Base-by-base conservation (phyloP, 2,113 vertebrate species). In the Tiliqua scincoides region DNA sequence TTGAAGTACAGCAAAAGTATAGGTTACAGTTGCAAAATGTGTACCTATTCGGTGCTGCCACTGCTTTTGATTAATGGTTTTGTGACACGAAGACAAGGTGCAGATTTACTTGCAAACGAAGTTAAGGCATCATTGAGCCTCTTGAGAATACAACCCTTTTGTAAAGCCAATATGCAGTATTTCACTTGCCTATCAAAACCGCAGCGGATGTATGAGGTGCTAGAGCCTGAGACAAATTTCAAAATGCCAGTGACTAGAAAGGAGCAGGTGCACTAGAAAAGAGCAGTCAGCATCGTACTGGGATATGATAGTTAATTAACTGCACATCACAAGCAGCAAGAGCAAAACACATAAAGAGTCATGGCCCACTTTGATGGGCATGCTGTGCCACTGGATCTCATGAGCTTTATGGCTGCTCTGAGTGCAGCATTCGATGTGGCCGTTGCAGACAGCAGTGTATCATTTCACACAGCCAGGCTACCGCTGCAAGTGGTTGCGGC, bases 1-100 rank as follows among this genome's bases (percentile, higher is more conserved):
- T 70, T 81, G 74, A 79, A 75, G 48, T 59, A 89, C 7, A 48
- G 75, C 0, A 82, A 27, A 74, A 11, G 6, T 72, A 78, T 65
- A 83, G 25, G 25, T 84, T 73, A 87, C 73, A 72, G n/a, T 76
- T 84, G 40, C 40, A 84, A 88, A 81, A 7, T 21, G 25, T 3
- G 8, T 1, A 1, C 23, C 81, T 30, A 63, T 87, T 48, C 75
- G 83, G 63, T 43, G 54, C 79, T 85, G 63, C 0, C 14, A 87
- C 23, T 52, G 14, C 3, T 10, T 48, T 37, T 18, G 23, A 23
- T 20, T 48, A 1, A 43, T 59, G 35, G 74, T 48, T 83, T 88
- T 37, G 63, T 3, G 87, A 71, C 84, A 83, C 1, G 6, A 83
- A 2, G 40, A 62, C 57, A 4, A 6, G 23, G 83, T 57, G 70